Base-by-base conservation (phyloP, 2,888 invertebrate species). In the Prostheceraeus crozeri region DNA sequence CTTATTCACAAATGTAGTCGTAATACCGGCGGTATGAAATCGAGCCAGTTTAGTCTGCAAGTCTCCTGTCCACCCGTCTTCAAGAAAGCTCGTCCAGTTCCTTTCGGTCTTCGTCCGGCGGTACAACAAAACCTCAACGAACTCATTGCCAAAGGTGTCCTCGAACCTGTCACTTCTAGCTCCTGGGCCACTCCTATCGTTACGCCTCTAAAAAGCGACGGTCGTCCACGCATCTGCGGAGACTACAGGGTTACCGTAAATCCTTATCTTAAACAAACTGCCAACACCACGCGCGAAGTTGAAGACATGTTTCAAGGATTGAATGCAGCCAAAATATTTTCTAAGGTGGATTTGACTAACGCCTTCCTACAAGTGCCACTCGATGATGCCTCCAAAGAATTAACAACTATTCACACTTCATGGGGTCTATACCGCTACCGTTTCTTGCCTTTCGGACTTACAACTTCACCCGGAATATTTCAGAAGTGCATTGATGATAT, bases 291-390 rank as follows among this genome's bases (percentile, higher is more conserved):
- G 27, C 48, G 25, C 23, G n/a, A n/a, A n/a, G n/a, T n/a, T n/a
- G 48, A 48, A 48, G 48, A 48, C 27, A 48, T 48, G 23, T 48
- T 48, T 48, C 14, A 25, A 28, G 48, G 25, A 4, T 40, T 40
- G 19, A 40, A 40, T 16, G 48, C 10, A 28, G 23, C 23, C 27
- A 48, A 4, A 4, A 6, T 48, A 4, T 21, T 48, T 21, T 48
- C 48, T 25, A 48, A 48, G 14, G 48, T 48, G 14, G 48, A 48
- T 48, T 48, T 48, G 23, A 16, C 23, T 25, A 48, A 48, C 19
- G 33, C 33, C 10, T 33, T 33, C 33, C n/a, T 33, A n/a, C 33
- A 33, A 33, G n/a, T 33, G 10, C 33, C 33, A 33, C 33, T 33
- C n/a, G 33, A 33, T 33, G 10, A 10, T 8, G 33, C 10, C 33